Percentiles rank a stretch among this genome's conserved stretches.
These are phyloP conservation scores for Danio aesculapii DNA, from an alignment of 2,797 vertebrate species.

Conservation along the genomic window DNA sequence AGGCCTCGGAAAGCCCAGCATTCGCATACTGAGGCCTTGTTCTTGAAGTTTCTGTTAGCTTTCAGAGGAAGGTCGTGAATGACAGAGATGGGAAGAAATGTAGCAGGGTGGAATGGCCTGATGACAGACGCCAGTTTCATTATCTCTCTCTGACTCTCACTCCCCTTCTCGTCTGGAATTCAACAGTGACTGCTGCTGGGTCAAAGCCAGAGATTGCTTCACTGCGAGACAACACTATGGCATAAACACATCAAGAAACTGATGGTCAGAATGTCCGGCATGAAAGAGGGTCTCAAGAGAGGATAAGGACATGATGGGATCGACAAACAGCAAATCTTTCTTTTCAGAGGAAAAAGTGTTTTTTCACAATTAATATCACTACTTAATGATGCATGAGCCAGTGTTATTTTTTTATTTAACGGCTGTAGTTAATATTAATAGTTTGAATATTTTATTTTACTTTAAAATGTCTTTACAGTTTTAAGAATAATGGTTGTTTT, in stretches of 20 bases:
- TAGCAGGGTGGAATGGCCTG: constrained; percentile 5
- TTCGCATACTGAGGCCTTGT: not conserved
- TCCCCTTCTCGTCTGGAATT: constrained; percentile 65
- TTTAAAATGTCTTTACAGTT: too few relatives aligned
- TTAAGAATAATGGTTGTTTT: too few relatives aligned
- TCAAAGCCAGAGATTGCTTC: constrained; percentile 43
- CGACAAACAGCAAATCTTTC: not conserved
- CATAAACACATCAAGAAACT: constrained; percentile 41
- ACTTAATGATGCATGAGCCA: not conserved
- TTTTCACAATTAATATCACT: not conserved
- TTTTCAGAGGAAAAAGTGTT: not conserved
- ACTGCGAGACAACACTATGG: constrained; percentile 34
- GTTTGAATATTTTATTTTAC: too few relatives aligned
- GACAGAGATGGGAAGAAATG: constrained; percentile 51
- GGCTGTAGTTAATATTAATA: too few relatives aligned
- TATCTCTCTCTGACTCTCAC: constrained; percentile 52
- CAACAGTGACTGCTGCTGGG: constrained; percentile 32
- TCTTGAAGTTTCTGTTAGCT: constrained; percentile 10
- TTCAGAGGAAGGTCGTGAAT: constrained; percentile 24
- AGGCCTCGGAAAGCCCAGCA: not conserved
- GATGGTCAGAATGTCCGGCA: constrained; percentile 14
- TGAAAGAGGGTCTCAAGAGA: constrained; percentile 17
- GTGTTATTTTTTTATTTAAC: too few relatives aligned
- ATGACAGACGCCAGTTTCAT: constrained; percentile 58
- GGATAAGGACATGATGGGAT: not conserved